Evolutionary conservation across 2,888 invertebrate species (phyloP).

Genomic region (Drosophila falleni): DNA sequence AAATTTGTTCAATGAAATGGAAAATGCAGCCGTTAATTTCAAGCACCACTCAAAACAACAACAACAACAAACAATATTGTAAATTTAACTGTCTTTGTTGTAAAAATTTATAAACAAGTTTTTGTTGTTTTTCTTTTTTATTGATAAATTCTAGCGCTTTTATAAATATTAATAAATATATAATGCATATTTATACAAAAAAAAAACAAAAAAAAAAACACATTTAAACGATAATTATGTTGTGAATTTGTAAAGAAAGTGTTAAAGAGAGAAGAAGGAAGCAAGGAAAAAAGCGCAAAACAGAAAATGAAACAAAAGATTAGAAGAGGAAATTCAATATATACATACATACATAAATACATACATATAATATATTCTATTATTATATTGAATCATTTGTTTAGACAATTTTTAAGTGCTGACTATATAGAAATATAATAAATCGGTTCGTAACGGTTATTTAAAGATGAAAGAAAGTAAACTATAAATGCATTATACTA

Average conservation of each 20-base stretch:
- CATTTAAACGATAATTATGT: slow-evolving; percentile 66
- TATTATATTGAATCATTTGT: slow-evolving; percentile 51
- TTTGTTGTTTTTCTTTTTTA: slow-evolving; percentile 9
- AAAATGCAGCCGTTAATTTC: slow-evolving; percentile 16
- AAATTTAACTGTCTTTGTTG: slow-evolving; percentile 30
- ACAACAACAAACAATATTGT: slow-evolving; percentile 12
- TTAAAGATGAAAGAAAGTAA: slow-evolving; percentile 10
- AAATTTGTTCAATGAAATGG: slow-evolving; percentile 2
- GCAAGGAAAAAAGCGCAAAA: slow-evolving; percentile 63
- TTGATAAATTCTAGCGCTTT: slow-evolving; percentile 36
- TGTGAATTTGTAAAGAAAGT: slow-evolving; percentile 63
- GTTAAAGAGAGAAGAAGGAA: slow-evolving; percentile 33
- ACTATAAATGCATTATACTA: slow-evolving; percentile 16
- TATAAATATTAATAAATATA: slow-evolving; percentile 25
- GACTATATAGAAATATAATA: slow-evolving; percentile 22
- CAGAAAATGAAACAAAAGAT: slow-evolving; percentile 1
- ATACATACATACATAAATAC: slow-evolving; percentile 10
- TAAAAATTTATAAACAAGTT: slow-evolving; percentile 12
- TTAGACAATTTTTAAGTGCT: slow-evolving; percentile 61
- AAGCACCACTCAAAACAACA: slow-evolving; percentile 10
- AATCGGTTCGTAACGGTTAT: slow-evolving; percentile 24
- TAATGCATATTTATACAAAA: slow-evolving; percentile 32
- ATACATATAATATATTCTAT: slow-evolving; percentile 32
- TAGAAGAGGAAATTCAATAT: slow-evolving; percentile 7
- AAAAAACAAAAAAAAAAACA: slow-evolving; percentile 7